Evolutionary conservation across 2,888 invertebrate genomes (phyloP).

Genomic region (Zaprionus bogoriensis): DNA sequence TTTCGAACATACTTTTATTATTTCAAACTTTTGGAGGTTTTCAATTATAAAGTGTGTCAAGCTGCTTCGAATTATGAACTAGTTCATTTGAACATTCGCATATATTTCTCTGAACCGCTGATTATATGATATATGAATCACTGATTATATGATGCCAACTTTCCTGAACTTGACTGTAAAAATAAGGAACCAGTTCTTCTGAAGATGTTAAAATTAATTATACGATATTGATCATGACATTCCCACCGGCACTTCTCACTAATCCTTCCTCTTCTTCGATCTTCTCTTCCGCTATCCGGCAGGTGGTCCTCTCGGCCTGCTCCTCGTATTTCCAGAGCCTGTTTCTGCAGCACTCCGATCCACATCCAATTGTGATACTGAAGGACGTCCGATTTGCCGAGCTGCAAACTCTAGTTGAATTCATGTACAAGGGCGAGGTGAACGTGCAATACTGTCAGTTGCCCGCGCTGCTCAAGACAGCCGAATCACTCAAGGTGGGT

Average conservation of each 20-base stretch:
- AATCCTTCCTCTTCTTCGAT: neutral
- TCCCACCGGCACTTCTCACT: neutral
- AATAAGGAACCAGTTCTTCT: no score
- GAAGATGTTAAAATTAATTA: neutral
- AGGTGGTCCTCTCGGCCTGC: constrained; percentile 97
- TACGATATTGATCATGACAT: neutral
- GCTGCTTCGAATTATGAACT: no score
- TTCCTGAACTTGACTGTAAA: no score
- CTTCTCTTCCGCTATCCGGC: constrained; percentile 73
- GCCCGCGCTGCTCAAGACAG: constrained; percentile 94
- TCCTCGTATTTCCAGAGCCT: constrained; percentile 97
- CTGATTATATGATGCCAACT: no score
- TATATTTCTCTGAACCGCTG: no score
- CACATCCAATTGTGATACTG: constrained; percentile 96
- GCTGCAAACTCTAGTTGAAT: constrained; percentile 95
- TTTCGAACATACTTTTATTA: no score
- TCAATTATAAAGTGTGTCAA: no score
- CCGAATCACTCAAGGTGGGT: constrained; percentile 92
- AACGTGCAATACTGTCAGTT: constrained; percentile 97
- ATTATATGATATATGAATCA: no score
- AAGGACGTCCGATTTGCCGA: constrained; percentile 96
- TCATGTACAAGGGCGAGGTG: constrained; percentile 98
- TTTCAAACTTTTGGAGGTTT: no score
- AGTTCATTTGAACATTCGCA: no score
- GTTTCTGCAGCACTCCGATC: constrained; percentile 95